phyloP scores from a whole-genome alignment of 53 echinoderm and acorn worm genomes.

The Crossaster papposus region DNA sequence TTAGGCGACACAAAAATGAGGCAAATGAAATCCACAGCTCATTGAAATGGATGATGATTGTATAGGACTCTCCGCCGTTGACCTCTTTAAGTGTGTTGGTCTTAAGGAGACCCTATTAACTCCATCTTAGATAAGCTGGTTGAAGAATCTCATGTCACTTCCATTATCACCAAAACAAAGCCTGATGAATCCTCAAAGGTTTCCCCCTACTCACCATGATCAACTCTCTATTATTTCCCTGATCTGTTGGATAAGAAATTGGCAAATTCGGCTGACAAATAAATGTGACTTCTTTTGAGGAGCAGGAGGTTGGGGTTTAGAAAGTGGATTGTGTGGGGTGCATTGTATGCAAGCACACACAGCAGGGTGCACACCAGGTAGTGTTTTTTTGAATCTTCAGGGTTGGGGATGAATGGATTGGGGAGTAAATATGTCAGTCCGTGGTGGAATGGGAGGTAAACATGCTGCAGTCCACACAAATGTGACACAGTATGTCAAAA shows the following conservation, averaged over 20 bases:
- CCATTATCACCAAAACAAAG: conserved; percentile 7
- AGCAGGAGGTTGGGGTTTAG: neutral
- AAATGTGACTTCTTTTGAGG: neutral
- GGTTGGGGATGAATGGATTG: neutral
- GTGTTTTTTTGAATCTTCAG: too few relatives aligned
- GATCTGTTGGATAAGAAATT: conserved; percentile 19
- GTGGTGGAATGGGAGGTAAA: conserved; percentile 28
- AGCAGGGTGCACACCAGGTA: conserved; percentile 37
- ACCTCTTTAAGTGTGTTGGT: conserved; percentile 6
- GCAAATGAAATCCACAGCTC: neutral
- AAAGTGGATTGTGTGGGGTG: neutral
- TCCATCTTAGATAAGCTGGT: conserved; percentile 40
- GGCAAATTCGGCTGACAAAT: conserved; percentile 23
- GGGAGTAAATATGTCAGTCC: conserved; percentile 41
- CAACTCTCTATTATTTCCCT: neutral
- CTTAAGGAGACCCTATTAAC: conserved; percentile 35
- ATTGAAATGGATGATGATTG: neutral
- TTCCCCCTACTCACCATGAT: neutral
- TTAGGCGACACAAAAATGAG: neutral
- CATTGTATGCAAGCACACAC: conserved; percentile 18
- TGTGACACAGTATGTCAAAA: too few relatives aligned
- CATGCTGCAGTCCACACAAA: conserved; percentile 19
- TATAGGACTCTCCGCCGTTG: neutral
- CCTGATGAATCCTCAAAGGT: conserved; percentile 32
- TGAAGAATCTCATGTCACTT: conserved; percentile 5